Base-by-base conservation (phyloP, 2,797 vertebrate species). In the Fistularia commersonii region DNA sequence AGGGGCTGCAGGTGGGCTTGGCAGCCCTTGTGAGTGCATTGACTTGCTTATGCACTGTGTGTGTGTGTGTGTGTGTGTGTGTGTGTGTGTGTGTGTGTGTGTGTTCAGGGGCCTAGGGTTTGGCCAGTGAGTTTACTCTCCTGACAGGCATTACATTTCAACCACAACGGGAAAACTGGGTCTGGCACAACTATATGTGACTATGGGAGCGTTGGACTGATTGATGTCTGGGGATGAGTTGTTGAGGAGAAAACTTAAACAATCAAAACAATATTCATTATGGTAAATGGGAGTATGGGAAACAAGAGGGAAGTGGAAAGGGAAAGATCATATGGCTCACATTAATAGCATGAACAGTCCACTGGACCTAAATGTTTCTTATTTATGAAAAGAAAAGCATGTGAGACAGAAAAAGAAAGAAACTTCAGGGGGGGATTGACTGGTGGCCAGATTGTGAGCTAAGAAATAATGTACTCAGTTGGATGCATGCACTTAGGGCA, bases 71-170 rank as follows among this genome's bases (percentile, higher is more conserved):
- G 45, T 60, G 15, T 52, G 51, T 34, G 32, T 61, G 55, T 42
- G 43, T 43, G 6, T 47, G 11, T 51, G 32, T 52, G 44, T 45
- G 12, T 65, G 45, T 60, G 15, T 52, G 51, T 34, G 33, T 33
- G 46, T 41, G 39, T 37, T 13, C 7, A 45, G 39, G 42, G 58
- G 65, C 45, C 53, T 33, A 45, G 41, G 3, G 2, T 59, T 60
- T 50, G 64, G 63, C 61, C 64, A 62, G 45, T 1, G 14, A 66
- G 48, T 45, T 14, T 14, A 32, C 34, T 71, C 69, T 75, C 56
- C 55, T 50, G 59, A 61, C 66, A 74, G 55, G 67, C 55, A 69
- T 81, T 70, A 54, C 6, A 50, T 81, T 80, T 74, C 72, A 77
- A 67, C 69, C 67, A 56, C 69, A 71, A 54, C 73, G 51, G 68